These are phyloP conservation scores for Pomatorhinus ruficollis DNA, from an alignment of 2,113 vertebrate genomes.

Conservation along the genomic window DNA sequence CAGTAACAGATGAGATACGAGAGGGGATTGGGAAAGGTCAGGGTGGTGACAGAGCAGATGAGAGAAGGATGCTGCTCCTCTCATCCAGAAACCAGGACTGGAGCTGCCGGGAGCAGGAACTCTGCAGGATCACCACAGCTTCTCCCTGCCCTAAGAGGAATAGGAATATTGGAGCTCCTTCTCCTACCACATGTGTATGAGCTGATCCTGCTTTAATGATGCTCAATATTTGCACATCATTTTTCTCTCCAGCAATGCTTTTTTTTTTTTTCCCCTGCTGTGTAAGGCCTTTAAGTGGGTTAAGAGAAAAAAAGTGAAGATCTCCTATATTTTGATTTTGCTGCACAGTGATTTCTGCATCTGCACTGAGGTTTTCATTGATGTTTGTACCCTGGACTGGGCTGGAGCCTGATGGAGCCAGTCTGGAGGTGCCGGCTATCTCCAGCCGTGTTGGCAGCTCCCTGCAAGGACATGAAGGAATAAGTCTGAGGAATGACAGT, in stretches of 20 bases:
- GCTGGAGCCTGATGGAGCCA: background rate
- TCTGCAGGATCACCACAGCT: background rate
- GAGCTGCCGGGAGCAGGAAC: background rate
- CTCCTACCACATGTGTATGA: background rate
- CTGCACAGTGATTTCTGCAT: background rate
- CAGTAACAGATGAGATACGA: background rate
- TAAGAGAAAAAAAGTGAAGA: background rate
- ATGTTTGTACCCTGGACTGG: background rate
- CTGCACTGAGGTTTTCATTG: background rate
- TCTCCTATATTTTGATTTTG: background rate
- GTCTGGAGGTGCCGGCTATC: accelerated
- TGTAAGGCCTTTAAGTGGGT: background rate
- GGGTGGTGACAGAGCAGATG: background rate
- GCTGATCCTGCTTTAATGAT: background rate
- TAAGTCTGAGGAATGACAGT: background rate
- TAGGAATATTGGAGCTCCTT: background rate
- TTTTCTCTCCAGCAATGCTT: background rate
- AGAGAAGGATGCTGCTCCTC: background rate
- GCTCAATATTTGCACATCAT: background rate
- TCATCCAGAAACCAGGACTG: background rate
- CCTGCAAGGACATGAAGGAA: background rate
- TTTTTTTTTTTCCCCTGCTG: background rate
- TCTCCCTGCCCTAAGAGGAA: background rate
- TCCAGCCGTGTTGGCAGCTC: background rate
- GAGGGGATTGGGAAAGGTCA: background rate